A percentile compares a stretch with the other conserved stretches of the same genome.
phyloP scores from a whole-genome alignment of 2,113 vertebrate species.

The Hoplias malabaricus region DNA sequence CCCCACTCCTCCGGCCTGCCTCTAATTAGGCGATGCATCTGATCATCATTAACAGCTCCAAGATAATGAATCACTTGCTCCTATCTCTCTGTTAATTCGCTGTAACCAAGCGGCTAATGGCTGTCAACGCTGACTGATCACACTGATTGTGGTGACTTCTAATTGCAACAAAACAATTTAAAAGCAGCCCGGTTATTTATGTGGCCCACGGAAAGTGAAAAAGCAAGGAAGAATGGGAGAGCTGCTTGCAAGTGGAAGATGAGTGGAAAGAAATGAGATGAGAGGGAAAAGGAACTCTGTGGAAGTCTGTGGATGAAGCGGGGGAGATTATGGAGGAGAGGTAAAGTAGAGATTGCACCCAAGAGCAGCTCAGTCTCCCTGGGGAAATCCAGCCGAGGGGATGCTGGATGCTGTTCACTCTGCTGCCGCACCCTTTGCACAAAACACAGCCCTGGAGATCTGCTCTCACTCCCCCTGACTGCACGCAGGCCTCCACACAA shows the following conservation, averaged over 20 bases:
- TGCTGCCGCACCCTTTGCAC: slow-evolving; percentile 10
- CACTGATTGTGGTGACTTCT: slow-evolving; percentile 92
- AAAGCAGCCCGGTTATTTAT: slow-evolving; percentile 87
- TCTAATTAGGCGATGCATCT: slow-evolving; percentile 93
- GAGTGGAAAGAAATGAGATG: neutral
- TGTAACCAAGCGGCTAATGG: slow-evolving; percentile 93
- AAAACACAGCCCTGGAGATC: slow-evolving; percentile 31
- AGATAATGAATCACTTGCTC: slow-evolving; percentile 93
- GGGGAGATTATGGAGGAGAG: slow-evolving; percentile 41
- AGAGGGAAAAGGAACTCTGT: slow-evolving; percentile 3
- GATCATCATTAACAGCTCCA: slow-evolving; percentile 95
- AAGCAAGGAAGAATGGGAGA: neutral
- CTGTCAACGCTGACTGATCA: slow-evolving; percentile 92
- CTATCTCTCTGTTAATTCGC: slow-evolving; percentile 92
- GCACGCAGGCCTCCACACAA: slow-evolving; percentile 39
- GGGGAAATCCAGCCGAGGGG: slow-evolving; percentile 38
- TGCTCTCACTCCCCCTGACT: slow-evolving; percentile 8
- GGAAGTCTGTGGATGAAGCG: slow-evolving; percentile 48
- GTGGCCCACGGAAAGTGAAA: slow-evolving; percentile 24
- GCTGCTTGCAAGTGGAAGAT: neutral
- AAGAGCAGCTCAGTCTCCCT: slow-evolving; percentile 9
- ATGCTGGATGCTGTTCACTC: slow-evolving; percentile 31
- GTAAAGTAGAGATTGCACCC: slow-evolving; percentile 23
- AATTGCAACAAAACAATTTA: slow-evolving; percentile 91
- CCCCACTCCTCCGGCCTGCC: slow-evolving; percentile 79